A percentile compares a stretch with the other conserved stretches of the same genome.
Conservation (phyloP, 2,888 invertebrate genomes). For the Sesia apiformis region DNA sequence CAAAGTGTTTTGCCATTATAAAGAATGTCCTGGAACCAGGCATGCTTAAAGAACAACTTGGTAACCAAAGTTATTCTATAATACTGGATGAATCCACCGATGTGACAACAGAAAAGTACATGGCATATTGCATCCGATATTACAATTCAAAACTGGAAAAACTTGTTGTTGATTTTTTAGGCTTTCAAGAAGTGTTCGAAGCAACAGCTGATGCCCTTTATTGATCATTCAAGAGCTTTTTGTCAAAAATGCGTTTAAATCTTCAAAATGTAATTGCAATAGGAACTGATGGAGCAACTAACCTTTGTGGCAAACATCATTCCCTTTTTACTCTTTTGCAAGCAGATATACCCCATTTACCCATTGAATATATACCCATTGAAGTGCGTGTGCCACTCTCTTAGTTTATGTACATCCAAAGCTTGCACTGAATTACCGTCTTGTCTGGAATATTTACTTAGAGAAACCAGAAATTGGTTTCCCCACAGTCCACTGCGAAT, state of each 20-base stretch:
- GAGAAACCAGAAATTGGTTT: constrained; percentile 16
- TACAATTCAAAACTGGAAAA: too few species aligned
- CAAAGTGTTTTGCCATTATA: too few species aligned
- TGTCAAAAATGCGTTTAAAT: constrained; percentile 2
- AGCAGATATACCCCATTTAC: constrained; percentile 8
- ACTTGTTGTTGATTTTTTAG: constrained; percentile 3
- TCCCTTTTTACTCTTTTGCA: constrained; percentile 8
- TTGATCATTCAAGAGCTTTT: constrained; percentile 4
- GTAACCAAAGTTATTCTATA: too few species aligned
- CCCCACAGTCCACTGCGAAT: constrained; percentile 8
- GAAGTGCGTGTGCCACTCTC: constrained; percentile 7
- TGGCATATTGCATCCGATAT: too few species aligned
- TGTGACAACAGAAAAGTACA: too few species aligned
- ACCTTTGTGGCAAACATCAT: constrained; percentile 8
- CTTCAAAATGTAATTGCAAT: constrained; percentile 9
- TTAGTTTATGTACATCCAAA: neutral
- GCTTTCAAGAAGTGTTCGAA: constrained; percentile 5
- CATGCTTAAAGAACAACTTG: too few species aligned
- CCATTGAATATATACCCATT: too few species aligned
- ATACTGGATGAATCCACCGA: too few species aligned
- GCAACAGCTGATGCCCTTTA: constrained; percentile 4
- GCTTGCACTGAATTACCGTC: constrained; percentile 7
- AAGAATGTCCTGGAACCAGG: too few species aligned
- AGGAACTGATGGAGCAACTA: constrained; percentile 11
- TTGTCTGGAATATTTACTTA: constrained; percentile 10